These are phyloP conservation scores for Fringilla coelebs DNA, from an alignment of 2,797 vertebrate genomes.

Conservation along the genomic window DNA sequence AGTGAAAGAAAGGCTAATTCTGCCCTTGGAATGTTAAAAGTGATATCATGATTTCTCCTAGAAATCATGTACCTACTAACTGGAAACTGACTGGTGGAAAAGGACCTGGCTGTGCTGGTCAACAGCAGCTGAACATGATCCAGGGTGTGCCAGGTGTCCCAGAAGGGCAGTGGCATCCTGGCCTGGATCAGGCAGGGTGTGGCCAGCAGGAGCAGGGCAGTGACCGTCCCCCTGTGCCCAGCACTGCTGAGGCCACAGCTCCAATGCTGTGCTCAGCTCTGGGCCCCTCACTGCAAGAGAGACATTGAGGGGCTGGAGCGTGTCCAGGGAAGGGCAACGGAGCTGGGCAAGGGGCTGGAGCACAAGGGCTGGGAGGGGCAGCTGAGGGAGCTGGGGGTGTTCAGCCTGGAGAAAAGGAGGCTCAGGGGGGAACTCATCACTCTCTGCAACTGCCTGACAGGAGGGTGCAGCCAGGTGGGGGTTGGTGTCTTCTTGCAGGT, in stretches of 20 bases:
- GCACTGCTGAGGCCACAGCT: neutral
- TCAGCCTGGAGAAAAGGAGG: neutral
- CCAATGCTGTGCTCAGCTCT: neutral
- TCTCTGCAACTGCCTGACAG: fast-evolving
- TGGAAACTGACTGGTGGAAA: neutral
- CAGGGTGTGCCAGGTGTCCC: neutral
- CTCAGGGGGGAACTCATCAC: neutral
- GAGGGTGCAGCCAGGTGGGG: fast-evolving
- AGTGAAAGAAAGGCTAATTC: neutral
- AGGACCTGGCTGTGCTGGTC: fast-evolving
- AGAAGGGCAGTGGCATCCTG: neutral
- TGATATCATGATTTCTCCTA: neutral
- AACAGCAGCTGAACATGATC: fast-evolving
- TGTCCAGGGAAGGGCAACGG: neutral
- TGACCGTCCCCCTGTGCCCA: neutral
- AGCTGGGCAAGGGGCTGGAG: neutral
- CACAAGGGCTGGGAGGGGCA: neutral
- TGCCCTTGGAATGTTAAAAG: neutral
- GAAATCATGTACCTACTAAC: neutral
- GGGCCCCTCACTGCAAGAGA: too few relatives aligned
- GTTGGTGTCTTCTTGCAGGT: fast-evolving
- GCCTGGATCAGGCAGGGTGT: neutral
- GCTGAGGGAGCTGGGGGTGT: neutral
- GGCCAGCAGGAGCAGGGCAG: neutral
- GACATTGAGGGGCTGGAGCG: too few relatives aligned